A percentile compares a stretch with the other conserved stretches of the same genome.
Evolutionary conservation across 2,797 vertebrate genomes (phyloP).

Genomic region (Petrocephalus sullivani): DNA sequence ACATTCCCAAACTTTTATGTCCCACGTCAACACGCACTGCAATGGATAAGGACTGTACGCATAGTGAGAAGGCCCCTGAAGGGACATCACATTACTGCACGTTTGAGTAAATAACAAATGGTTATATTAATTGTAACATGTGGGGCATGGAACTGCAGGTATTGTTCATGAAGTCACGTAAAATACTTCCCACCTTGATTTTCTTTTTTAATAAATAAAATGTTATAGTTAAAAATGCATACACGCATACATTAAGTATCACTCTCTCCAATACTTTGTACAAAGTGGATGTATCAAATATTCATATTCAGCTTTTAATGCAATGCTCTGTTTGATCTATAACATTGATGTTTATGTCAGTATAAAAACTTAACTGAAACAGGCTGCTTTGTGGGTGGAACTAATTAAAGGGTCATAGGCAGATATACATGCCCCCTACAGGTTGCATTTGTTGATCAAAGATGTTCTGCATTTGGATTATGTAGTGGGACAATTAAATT

Average conservation of each 20-base stretch:
- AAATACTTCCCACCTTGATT: neutral
- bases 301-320: neutral
- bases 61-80: neutral
- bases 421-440: neutral
- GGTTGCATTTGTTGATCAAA: neutral
- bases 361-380: neutral
- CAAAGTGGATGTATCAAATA: neutral
- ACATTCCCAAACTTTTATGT: neutral
- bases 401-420: slow-evolving; percentile 5
- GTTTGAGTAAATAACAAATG: neutral
- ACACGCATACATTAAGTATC: neutral
- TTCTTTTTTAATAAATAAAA: neutral
- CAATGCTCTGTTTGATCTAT: neutral
- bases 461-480: neutral
- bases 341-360: neutral
- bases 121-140: neutral
- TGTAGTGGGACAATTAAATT: neutral
- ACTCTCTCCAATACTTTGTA: neutral
- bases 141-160: neutral
- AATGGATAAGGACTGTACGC: neutral
- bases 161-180: neutral
- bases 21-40: neutral
- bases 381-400: neutral
- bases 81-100: neutral
- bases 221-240: neutral